Evolutionary conservation across 2,113 vertebrate genomes (phyloP).

Genomic region (Hypanus sabinus): DNA sequence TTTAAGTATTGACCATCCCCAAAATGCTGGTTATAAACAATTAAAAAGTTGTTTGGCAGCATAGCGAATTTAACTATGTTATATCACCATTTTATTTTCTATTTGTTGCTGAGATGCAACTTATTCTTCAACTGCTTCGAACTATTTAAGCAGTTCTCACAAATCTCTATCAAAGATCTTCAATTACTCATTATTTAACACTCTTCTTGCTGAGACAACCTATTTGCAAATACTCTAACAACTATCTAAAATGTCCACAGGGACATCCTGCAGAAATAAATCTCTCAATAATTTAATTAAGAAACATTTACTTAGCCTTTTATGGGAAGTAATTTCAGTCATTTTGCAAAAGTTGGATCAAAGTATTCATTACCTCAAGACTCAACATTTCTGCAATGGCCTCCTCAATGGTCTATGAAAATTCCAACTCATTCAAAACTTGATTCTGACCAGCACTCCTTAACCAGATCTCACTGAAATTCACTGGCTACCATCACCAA

Average conservation of each 20-base stretch:
- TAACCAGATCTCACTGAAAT: neutral
- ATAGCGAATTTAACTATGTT: too few species aligned
- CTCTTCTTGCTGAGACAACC: neutral
- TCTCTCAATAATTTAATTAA: neutral
- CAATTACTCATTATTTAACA: neutral
- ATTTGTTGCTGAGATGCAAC: neutral
- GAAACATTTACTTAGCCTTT: neutral
- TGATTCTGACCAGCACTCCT: neutral
- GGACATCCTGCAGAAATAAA: neutral
- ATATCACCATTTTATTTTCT: neutral
- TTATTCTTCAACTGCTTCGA: neutral
- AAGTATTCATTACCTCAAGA: neutral
- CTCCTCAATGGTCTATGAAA: neutral
- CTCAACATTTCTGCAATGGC: neutral
- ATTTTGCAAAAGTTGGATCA: neutral
- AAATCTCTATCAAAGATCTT: neutral
- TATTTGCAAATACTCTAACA: neutral
- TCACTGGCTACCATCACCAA: neutral
- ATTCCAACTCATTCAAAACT: neutral
- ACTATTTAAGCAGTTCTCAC: neutral
- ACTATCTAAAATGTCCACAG: neutral
- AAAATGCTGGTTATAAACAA: neutral
- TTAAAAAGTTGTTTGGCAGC: neutral
- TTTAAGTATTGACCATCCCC: neutral
- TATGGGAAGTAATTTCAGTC: neutral